Percentiles rank a stretch among this genome's conserved stretches.
Evolutionary conservation across 2,797 vertebrate species (phyloP).

Genomic region (Sebastes flavidus): DNA sequence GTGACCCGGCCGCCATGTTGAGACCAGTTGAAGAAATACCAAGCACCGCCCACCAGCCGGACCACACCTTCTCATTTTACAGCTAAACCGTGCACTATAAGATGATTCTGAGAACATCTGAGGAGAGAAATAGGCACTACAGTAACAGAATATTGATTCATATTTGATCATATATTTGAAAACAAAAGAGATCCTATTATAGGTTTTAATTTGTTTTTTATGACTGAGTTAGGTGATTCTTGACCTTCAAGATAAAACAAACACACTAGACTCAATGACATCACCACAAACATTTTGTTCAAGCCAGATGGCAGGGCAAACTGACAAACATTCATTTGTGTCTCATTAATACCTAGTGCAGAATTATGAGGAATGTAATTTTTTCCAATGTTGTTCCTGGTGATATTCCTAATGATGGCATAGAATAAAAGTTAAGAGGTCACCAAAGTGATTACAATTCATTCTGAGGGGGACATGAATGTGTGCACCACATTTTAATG

Average conservation of each 20-base stretch:
- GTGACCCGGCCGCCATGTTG: no score
- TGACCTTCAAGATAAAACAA: background rate
- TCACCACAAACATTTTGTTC: background rate
- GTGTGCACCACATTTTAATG: background rate
- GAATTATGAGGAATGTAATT: background rate
- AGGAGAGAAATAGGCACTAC: no score
- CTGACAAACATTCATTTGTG: background rate
- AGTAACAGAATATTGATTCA: no score
- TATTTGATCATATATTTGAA: no score
- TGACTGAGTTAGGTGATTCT: background rate
- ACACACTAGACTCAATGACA: background rate
- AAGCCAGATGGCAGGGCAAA: background rate
- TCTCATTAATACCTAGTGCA: background rate
- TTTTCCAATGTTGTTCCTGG: background rate
- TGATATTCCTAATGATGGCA: no score
- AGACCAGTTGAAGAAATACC: no score
- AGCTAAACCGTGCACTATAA: no score
- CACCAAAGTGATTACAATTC: background rate
- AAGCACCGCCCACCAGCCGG: no score
- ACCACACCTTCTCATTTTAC: no score
- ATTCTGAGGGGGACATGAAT: background rate
- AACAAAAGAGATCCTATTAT: background rate
- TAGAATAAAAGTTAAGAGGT: background rate
- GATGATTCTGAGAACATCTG: no score
- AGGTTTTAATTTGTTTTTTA: background rate